Conservation (phyloP, 2,797 vertebrate genomes). For the Scolopax rusticola region DNA sequence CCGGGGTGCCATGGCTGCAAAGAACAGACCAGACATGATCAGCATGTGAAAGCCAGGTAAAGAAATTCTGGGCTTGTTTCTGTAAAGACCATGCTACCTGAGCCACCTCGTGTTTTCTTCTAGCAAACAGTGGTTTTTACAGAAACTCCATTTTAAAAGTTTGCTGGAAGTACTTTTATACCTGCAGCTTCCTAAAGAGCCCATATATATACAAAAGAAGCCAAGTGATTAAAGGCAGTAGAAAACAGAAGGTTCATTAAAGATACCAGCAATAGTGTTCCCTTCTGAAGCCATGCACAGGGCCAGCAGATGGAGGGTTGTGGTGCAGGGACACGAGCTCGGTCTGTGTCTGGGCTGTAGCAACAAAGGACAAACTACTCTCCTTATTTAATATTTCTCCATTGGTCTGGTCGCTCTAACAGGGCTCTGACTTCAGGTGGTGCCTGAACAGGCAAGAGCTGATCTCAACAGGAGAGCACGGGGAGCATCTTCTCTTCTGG, state of each 20-base stretch:
- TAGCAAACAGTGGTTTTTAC: neutral
- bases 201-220: neutral
- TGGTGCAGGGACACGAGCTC: neutral
- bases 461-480: neutral
- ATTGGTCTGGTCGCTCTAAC: accelerated
- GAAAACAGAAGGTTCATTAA: neutral
- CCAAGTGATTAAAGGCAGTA: neutral
- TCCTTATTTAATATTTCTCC: neutral
- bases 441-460: neutral
- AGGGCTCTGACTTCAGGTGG: neutral
- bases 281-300: neutral
- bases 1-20: slow-evolving; percentile 84
- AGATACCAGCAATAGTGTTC: neutral
- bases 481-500: neutral
- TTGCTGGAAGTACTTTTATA: neutral
- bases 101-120: neutral
- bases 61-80: neutral
- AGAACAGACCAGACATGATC: neutral
- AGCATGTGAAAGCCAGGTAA: neutral
- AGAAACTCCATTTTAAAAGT: neutral
- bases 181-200: neutral
- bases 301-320: neutral
- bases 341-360: accelerated
- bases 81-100: neutral
- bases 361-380: neutral